A percentile compares a stretch with the other conserved stretches of the same genome.
These are phyloP conservation scores for Drosophila histrio DNA, from an alignment of 2,888 invertebrate species.

Conservation along the genomic window DNA sequence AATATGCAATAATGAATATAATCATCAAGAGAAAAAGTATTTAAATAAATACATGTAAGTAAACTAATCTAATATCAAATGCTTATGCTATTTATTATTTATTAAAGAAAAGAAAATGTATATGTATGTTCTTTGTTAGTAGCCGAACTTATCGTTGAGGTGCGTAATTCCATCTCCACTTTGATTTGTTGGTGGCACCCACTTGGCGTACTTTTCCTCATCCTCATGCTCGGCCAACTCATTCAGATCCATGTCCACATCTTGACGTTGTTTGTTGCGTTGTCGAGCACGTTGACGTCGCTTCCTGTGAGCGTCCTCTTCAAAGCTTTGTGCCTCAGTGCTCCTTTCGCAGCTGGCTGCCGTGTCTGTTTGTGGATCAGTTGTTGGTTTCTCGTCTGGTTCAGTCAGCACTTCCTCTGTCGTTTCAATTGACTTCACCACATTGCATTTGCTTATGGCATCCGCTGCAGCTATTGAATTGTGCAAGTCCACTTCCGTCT, in stretches of 20 bases:
- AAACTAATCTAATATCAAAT: conserved; percentile 1
- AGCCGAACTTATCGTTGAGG: conserved; percentile 91
- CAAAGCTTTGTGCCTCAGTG: conserved; percentile 17
- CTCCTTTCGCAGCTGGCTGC: not conserved
- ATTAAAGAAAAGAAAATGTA: no score
- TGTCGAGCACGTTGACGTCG: conserved; percentile 77
- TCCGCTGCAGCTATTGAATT: conserved; percentile 29
- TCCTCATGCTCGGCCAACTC: conserved; percentile 84
- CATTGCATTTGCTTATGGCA: conserved; percentile 18
- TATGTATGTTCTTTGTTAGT: no score
- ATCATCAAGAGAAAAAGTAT: not conserved
- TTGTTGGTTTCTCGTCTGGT: not conserved
- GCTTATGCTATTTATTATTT: no score
- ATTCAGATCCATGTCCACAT: conserved; percentile 82
- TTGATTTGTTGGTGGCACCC: conserved; percentile 91
- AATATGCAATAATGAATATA: not conserved
- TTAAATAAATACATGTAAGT: not conserved
- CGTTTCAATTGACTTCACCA: conserved; percentile 17
- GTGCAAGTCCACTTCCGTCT: conserved; percentile 22
- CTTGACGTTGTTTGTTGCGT: conserved; percentile 80
- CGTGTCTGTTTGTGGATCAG: not conserved
- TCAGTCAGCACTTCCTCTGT: conserved; percentile 17
- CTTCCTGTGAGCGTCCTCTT: conserved; percentile 58
- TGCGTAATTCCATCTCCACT: conserved; percentile 91
- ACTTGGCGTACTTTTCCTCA: conserved; percentile 89